phyloP scores from a whole-genome alignment of 2,797 vertebrate species.

The Enteromius afrohamiltoni region DNA sequence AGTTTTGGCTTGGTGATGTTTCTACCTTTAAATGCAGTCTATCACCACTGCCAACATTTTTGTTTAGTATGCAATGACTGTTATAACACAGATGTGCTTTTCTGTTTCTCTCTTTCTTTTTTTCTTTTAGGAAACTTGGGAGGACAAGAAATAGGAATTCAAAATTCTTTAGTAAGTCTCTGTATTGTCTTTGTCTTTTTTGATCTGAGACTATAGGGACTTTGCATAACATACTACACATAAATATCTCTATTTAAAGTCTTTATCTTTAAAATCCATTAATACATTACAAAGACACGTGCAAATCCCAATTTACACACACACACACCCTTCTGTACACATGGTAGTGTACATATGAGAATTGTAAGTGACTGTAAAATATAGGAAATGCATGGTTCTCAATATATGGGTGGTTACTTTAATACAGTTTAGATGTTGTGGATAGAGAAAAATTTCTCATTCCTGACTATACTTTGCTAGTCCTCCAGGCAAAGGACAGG shows the following conservation, averaged over 20 bases:
- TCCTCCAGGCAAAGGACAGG: slow-evolving; percentile 38
- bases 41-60: background rate
- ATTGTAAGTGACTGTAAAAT: slow-evolving; percentile 14
- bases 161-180: slow-evolving; percentile 77
- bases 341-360: background rate
- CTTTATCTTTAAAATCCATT: background rate
- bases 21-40: background rate
- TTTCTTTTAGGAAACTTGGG: slow-evolving; percentile 64
- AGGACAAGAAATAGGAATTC: slow-evolving; percentile 73
- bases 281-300: background rate
- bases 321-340: background rate
- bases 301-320: background rate
- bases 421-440: background rate
- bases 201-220: background rate
- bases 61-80: background rate
- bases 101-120: background rate
- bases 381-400: background rate
- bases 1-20: background rate
- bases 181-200: background rate
- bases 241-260: background rate
- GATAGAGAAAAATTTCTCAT: slow-evolving; percentile 4
- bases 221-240: background rate
- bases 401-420: background rate
- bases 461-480: slow-evolving; percentile 10
- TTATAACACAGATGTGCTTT: background rate